Conservation (phyloP, 2,113 vertebrate genomes). For the Mellivora capensis region DNA sequence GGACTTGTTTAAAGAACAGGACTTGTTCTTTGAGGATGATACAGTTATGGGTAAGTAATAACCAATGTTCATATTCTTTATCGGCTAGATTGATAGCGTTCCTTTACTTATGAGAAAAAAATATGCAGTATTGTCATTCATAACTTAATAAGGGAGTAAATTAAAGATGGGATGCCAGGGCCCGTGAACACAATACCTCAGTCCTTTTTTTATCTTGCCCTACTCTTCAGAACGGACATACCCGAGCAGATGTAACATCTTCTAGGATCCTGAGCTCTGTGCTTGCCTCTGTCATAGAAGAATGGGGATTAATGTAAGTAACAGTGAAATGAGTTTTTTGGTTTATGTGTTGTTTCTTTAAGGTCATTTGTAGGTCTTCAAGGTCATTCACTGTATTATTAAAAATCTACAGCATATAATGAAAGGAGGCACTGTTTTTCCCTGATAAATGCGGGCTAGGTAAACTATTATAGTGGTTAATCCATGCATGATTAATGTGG, state of each 20-base stretch:
- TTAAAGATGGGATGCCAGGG: background rate
- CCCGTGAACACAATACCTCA: rapidly evolving
- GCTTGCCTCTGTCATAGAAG: too few relatives aligned
- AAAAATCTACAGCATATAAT: background rate
- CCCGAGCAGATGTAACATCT: background rate
- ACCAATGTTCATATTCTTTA: background rate
- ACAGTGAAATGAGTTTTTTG: background rate
- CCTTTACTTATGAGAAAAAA: background rate
- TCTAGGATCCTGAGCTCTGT: too few relatives aligned
- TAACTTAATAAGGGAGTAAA: background rate
- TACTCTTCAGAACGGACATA: background rate
- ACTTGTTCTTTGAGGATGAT: background rate
- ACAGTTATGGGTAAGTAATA: background rate
- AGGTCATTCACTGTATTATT: background rate
- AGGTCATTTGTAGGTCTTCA: too few relatives aligned
- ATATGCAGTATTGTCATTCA: background rate
- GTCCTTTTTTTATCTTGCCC: background rate
- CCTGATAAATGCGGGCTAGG: background rate
- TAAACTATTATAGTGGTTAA: background rate
- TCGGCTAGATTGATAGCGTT: background rate
- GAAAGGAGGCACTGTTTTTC: background rate
- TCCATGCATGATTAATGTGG: too few relatives aligned
- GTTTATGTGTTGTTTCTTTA: background rate
- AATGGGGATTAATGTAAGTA: background rate
- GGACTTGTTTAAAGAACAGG: background rate